Evolutionary conservation across 2,797 vertebrate genomes (phyloP).

Genomic region (Enteromius afrohamiltoni): DNA sequence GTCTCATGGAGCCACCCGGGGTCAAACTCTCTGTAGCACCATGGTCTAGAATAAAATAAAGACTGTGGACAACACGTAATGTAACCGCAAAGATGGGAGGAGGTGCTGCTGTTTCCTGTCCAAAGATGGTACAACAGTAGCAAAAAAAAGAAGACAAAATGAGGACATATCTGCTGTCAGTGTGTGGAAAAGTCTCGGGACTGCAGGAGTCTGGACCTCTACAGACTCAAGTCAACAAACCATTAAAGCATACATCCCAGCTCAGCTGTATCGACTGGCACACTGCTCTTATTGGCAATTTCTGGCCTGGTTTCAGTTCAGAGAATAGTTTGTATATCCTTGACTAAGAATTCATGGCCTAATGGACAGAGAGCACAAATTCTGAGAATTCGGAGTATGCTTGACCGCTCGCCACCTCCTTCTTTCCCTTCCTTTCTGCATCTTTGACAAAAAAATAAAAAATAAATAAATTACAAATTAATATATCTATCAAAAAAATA

Average conservation of each 20-base stretch:
- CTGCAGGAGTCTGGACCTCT: constrained; percentile 23
- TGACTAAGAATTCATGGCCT: neutral
- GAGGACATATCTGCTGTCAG: constrained; percentile 12
- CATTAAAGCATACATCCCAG: constrained; percentile 17
- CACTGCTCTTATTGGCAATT: neutral
- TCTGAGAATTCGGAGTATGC: too few relatives aligned
- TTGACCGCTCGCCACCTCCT: too few relatives aligned
- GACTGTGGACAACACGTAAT: constrained; percentile 32
- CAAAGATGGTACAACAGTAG: constrained; percentile 8
- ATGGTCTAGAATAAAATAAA: constrained; percentile 29
- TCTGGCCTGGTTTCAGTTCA: neutral
- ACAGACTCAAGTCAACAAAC: constrained; percentile 34
- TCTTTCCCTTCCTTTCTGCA: too few relatives aligned
- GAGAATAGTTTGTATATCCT: neutral
- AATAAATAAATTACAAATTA: too few relatives aligned
- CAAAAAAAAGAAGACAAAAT: constrained; percentile 32
- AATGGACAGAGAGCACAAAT: too few relatives aligned
- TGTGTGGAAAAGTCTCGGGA: neutral
- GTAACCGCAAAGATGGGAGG: neutral
- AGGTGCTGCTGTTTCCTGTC: constrained; percentile 15
- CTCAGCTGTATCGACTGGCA: constrained; percentile 13
- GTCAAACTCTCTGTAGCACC: constrained; percentile 48
- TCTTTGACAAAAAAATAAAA: too few relatives aligned
- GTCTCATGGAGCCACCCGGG: constrained; percentile 48
- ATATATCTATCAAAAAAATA: neutral